phyloP scores from a whole-genome alignment of 2,888 invertebrate species.

The Salticus scenicus region DNA sequence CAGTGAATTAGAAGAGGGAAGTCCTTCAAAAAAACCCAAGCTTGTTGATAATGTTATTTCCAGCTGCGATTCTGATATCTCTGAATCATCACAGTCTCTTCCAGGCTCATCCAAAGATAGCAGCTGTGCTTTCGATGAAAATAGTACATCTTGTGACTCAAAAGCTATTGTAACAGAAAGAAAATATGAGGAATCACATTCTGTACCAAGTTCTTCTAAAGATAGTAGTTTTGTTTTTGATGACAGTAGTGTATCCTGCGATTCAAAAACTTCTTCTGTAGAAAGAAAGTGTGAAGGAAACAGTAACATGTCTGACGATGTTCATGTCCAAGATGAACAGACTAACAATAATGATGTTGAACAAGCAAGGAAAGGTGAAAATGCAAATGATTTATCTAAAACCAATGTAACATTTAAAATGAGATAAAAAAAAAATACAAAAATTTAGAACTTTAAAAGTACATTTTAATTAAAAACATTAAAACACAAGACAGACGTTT shows the following conservation, averaged over 20 bases:
- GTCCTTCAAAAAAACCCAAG: neutral
- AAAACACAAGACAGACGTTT: too few species aligned
- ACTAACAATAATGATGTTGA: neutral
- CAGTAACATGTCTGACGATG: too few species aligned
- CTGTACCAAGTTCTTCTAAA: neutral
- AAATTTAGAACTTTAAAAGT: too few species aligned
- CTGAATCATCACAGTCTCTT: neutral
- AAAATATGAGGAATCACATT: neutral
- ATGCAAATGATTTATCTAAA: too few species aligned
- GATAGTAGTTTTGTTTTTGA: neutral
- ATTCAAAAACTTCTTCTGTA: neutral
- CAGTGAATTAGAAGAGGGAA: conserved; percentile 20
- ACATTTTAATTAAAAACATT: too few species aligned
- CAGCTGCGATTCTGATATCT: neutral
- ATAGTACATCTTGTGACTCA: neutral
- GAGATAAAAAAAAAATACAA: too few species aligned
- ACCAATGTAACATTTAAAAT: too few species aligned
- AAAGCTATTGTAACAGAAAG: neutral
- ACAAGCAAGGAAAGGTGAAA: too few species aligned
- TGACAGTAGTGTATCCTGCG: too few species aligned
- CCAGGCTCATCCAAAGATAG: neutral
- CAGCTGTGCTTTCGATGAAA: neutral
- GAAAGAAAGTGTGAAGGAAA: neutral
- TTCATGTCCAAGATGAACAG: neutral
- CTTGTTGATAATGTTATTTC: neutral